Evolutionary conservation across 1,140 invertebrate species (phyloP).

Genomic region (Drosophila yakuba): DNA sequence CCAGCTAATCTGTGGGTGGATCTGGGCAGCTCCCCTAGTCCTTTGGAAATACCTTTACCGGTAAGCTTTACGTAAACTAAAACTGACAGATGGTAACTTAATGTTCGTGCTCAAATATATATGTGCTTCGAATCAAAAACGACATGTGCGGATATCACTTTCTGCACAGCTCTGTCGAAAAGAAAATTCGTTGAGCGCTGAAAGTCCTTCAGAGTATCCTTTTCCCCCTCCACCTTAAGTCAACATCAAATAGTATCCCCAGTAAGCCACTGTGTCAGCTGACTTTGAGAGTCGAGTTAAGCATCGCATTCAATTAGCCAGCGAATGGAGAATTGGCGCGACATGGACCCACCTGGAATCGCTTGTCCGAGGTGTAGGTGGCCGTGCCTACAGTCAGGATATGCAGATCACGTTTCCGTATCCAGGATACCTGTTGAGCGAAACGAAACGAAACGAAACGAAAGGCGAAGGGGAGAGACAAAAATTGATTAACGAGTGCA

Average conservation of each 20-base stretch:
- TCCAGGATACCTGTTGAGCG: conserved; percentile 89
- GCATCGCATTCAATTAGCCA: conserved; percentile 40
- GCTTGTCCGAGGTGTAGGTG: conserved; percentile 91
- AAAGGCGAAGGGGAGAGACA: neutral
- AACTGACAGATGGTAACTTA: neutral
- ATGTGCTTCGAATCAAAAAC: too few species aligned
- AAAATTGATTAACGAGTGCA: conserved; percentile 53
- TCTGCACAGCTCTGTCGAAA: neutral
- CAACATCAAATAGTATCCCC: neutral
- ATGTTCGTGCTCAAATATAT: too few species aligned
- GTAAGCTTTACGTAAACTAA: neutral
- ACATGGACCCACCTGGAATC: conserved; percentile 86
- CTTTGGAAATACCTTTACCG: conserved; percentile 22
- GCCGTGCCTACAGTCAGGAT: conserved; percentile 90
- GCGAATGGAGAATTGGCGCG: neutral
- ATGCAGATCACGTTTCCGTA: conserved; percentile 90
- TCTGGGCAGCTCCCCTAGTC: conserved; percentile 26
- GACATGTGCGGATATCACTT: too few species aligned
- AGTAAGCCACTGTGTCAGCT: neutral
- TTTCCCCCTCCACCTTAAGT: too few species aligned
- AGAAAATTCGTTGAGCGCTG: conserved; percentile 1
- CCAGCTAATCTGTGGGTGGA: conserved; percentile 38
- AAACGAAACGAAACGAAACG: neutral
- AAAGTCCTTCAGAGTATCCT: neutral
- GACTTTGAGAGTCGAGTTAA: conserved; percentile 13